Conservation (phyloP, 2,113 vertebrate genomes). For the Poeciliopsis turrubarensis region DNA sequence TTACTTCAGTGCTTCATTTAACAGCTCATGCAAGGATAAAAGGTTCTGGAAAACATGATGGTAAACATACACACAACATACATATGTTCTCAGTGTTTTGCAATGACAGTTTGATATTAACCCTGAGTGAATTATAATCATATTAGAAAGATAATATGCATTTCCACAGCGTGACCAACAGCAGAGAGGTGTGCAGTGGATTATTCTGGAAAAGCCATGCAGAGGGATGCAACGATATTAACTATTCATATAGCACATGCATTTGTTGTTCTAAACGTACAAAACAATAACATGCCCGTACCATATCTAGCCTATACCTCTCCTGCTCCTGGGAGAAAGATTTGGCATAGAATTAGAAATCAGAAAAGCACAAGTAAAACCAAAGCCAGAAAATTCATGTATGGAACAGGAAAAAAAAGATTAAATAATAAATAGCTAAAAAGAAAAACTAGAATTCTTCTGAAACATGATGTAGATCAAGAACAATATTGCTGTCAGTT, state of each 20-base stretch:
- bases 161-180: conserved; percentile 73
- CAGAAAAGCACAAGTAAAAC: conserved; percentile 81
- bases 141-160: conserved; percentile 33
- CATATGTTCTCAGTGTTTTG: conserved; percentile 1
- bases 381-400: conserved; percentile 78
- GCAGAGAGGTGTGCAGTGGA: conserved; percentile 78
- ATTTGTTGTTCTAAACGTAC: conserved; percentile 94
- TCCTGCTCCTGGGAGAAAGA: conserved; percentile 99
- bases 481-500: background rate
- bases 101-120: conserved; percentile 13
- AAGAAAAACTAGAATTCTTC: conserved; percentile 7
- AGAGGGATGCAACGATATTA: conserved; percentile 90
- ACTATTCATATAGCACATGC: conserved; percentile 92
- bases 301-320: conserved; percentile 99
- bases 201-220: conserved; percentile 94
- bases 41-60: background rate
- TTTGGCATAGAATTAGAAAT: conserved; percentile 95
- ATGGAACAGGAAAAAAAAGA: background rate
- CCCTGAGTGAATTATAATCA: conserved; percentile 21
- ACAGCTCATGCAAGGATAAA: background rate
- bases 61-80: background rate
- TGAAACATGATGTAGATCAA: conserved; percentile 7
- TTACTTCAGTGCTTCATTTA: conserved; percentile 44
- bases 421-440: conserved; percentile 3
- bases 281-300: conserved; percentile 98